Evolutionary conservation across 2,888 invertebrate genomes (phyloP), one percentile per base, ranked within the genome.

Genomic region (Drosophila vallismaia): DNA sequence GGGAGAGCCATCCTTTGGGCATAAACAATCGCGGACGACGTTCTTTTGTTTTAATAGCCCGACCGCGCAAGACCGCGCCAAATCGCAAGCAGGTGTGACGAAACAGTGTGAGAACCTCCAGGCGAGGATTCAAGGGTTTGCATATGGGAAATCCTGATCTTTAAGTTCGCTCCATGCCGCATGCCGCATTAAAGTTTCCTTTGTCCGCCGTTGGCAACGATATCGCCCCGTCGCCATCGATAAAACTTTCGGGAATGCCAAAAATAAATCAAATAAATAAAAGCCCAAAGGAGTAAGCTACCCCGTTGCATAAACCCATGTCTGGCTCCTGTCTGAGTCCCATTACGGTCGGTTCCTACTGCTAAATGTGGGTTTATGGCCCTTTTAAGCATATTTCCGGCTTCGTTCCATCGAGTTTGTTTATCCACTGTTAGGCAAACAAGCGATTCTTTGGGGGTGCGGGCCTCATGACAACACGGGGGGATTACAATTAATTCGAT

Each of bases 321-420:
- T 77, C 77, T 62, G 86, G 70, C 68, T 58, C 77, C 79, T 79
- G 86, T 86, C 84, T 86, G 74, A 59, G 48, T 45, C 45, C 74
- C 79, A 78, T 87, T 78, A 74, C 48, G 57, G 40, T 7, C 40
- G 68, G 69, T 68, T 38, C 68, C 71, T 42, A 19, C 9, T 19
- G 14, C 40, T 62, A 75, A 75, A 74, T 81, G 75, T 77, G 56
- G 72, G 72, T 87, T 84, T 86, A 86, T 82, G 64, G 76, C 83
- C 40, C 79, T 79, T 79, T 87, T 82, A 79, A 76, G 74, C 76
- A 76, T 73, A 85, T 79, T 85, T 84, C 88, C 88, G 88, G 82
- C 72, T 74, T 72, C 68, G 42, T 33, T 68, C 45, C 36, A 28
- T 54, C 36, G 59, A 24, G 46, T 75, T 76, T 71, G 42, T 70